Conservation (phyloP, 2,888 invertebrate genomes). For the Macrostomum cliftonense region DNA sequence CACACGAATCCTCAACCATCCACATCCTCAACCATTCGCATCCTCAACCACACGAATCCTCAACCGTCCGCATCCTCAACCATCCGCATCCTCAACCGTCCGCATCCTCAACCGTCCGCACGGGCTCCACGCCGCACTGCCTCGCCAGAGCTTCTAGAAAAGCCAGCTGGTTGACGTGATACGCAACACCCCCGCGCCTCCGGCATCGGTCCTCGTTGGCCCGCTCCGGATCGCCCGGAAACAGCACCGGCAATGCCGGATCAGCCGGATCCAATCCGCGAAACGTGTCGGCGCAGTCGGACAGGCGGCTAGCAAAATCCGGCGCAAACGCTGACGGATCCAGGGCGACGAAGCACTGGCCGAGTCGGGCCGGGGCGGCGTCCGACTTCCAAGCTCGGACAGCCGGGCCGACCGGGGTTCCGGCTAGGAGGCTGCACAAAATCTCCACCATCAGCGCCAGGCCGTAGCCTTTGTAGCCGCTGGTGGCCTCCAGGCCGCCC, state of each 20-base stretch:
- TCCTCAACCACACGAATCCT: too few species aligned
- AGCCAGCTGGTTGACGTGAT: too few species aligned
- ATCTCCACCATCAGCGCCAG: constrained; percentile 65
- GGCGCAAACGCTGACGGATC: constrained; percentile 63
- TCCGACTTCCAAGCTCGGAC: constrained; percentile 57
- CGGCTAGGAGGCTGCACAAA: constrained; percentile 59
- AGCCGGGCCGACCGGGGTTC: constrained; percentile 53
- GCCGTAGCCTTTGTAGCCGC: constrained; percentile 76
- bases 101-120: too few species aligned
- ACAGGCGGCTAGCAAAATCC: constrained; percentile 55
- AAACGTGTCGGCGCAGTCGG: constrained; percentile 51
- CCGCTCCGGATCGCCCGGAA: constrained; percentile 68
- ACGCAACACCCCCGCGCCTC: too few species aligned
- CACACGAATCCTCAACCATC: too few species aligned
- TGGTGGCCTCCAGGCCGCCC: too few species aligned
- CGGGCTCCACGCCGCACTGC: too few species aligned
- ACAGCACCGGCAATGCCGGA: constrained; percentile 46
- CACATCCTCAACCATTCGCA: too few species aligned
- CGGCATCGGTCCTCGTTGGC: too few species aligned
- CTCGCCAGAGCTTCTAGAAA: too few species aligned
- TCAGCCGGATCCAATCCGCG: constrained; percentile 49
- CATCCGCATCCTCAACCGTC: too few species aligned
- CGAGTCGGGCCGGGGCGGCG: constrained; percentile 53
- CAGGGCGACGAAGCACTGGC: constrained; percentile 71
- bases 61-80: too few species aligned